Base-by-base conservation (phyloP, 2,113 vertebrate genomes). In the Trachemys scripta region DNA sequence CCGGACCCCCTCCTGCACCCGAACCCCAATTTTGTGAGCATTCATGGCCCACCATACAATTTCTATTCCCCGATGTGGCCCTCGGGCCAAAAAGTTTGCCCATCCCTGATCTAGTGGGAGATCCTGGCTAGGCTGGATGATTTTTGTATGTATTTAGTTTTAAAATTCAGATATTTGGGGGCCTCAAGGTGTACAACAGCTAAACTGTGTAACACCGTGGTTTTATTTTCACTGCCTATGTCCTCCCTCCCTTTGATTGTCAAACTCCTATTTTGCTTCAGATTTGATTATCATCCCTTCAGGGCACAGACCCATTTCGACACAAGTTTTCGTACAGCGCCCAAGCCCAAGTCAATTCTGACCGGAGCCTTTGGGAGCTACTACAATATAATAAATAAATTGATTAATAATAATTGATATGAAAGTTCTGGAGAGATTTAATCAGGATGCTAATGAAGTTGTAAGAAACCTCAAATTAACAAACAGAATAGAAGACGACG, bases 131-230 rank as follows among this genome's bases (percentile, higher is more conserved):
- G 35, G 17, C 17, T 87, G 84, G 65, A 75, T 75, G 19, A 25
- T 42, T 42, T 24, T 75, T 82, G 3, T 75, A 78, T 92, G 79
- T 82, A 82, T 69, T 79, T 2, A 45, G 22, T 92, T 62, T 93
- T 93, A 83, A 95, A 95, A 94, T 92, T 92, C 76, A 92, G 85
- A 80, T 35, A 91, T 84, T 80, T 88, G 10, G n/a, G 2, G 4
- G 6, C 84, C 62, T 92, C 27, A 59, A 49, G 27, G 38, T 92
- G 31, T 72, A 29, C 49, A 59, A 56, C 22, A 65, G 82, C 72
- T 88, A 90, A 86, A 27, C 22, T 50, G 3, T 47, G 1, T 57
- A 69, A 91, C 12, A 25, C 3, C 6, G 25, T 76, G 45, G 29
- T 62, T 79, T 87, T 12, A 92, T 56, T 94, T 88, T 90, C 78